These are phyloP conservation scores for Laodelphax striatellus DNA, from an alignment of 1,140 invertebrate genomes.

Conservation along the genomic window DNA sequence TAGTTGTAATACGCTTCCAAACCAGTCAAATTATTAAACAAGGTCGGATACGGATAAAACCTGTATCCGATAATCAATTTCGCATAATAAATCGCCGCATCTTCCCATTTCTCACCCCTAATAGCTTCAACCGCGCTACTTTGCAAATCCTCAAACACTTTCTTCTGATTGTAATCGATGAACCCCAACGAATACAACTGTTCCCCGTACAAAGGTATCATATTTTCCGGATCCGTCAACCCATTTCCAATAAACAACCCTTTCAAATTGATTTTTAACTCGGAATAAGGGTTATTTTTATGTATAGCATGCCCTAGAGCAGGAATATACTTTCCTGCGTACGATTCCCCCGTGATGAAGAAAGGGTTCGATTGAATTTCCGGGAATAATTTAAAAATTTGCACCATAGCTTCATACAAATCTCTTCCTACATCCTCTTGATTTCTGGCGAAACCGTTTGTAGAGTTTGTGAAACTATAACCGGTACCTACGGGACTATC, in stretches of 20 bases:
- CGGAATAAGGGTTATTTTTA: slow-evolving; percentile 44
- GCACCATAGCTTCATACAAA: slow-evolving; percentile 25
- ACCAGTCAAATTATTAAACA: slow-evolving; percentile 63
- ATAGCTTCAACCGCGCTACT: slow-evolving; percentile 34
- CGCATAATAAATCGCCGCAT: slow-evolving; percentile 41
- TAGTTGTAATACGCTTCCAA: slow-evolving; percentile 65
- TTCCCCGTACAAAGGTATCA: slow-evolving; percentile 61
- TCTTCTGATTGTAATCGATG: slow-evolving; percentile 9
- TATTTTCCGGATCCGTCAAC: slow-evolving; percentile 65
- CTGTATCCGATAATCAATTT: slow-evolving; percentile 78
- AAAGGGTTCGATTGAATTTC: slow-evolving; percentile 51
- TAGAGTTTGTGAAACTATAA: slow-evolving; percentile 51
- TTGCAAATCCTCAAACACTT: slow-evolving; percentile 11
- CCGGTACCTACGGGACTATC: slow-evolving; percentile 44
- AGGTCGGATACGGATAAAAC: slow-evolving; percentile 58
- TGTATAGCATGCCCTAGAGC: slow-evolving; percentile 59
- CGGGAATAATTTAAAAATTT: slow-evolving; percentile 61
- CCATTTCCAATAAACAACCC: slow-evolving; percentile 79
- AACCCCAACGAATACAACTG: slow-evolving; percentile 68
- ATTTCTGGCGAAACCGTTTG: slow-evolving; percentile 48
- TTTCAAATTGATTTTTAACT: slow-evolving; percentile 48
- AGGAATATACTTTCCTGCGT: slow-evolving; percentile 74
- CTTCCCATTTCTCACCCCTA: slow-evolving; percentile 47
- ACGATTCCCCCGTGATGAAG: slow-evolving; percentile 75
- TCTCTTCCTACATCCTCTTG: slow-evolving; percentile 37